A percentile compares a stretch with the other conserved stretches of the same genome.
Conservation (phyloP, 2,113 vertebrate species). For the Brienomyrus longianalis region DNA sequence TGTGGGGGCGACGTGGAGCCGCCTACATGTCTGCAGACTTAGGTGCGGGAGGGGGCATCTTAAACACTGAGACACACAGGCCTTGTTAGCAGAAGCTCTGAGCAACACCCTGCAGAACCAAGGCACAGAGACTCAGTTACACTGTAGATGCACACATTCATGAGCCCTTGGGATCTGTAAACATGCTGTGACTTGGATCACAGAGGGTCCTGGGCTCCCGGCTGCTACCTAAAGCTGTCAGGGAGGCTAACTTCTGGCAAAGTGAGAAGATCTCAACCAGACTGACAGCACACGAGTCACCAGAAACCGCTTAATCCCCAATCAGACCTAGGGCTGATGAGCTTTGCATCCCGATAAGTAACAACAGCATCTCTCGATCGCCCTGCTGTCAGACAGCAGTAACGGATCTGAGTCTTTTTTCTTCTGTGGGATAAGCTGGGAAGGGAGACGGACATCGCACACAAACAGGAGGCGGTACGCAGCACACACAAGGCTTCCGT, state of each 20-base stretch:
- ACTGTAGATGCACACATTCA: not conserved
- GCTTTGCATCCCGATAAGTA: not conserved
- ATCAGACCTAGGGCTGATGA: not conserved
- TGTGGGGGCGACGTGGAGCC: not conserved
- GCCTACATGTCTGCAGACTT: not conserved
- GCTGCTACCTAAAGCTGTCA: not conserved
- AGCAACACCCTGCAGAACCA: not conserved
- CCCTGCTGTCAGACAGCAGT: not conserved
- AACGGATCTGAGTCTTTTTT: not conserved
- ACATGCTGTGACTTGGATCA: not conserved
- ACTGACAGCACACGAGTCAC: not conserved
- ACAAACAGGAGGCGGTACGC: not conserved
- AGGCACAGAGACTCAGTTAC: not conserved
- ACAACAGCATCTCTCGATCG: not conserved
- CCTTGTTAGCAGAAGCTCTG: not conserved
- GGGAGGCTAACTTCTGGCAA: not conserved
- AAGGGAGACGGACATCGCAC: not conserved
- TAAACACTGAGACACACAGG: not conserved
- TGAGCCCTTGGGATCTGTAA: not conserved
- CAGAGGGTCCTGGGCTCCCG: not conserved
- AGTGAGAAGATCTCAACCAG: not conserved
- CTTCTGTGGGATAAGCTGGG: not conserved
- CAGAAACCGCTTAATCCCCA: not conserved
- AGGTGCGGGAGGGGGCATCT: not conserved
- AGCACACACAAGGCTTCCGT: not conserved